Evolutionary conservation across 2,888 invertebrate genomes (phyloP), one percentile per base, ranked within the genome.

Genomic region (Silvanus unidentatus): DNA sequence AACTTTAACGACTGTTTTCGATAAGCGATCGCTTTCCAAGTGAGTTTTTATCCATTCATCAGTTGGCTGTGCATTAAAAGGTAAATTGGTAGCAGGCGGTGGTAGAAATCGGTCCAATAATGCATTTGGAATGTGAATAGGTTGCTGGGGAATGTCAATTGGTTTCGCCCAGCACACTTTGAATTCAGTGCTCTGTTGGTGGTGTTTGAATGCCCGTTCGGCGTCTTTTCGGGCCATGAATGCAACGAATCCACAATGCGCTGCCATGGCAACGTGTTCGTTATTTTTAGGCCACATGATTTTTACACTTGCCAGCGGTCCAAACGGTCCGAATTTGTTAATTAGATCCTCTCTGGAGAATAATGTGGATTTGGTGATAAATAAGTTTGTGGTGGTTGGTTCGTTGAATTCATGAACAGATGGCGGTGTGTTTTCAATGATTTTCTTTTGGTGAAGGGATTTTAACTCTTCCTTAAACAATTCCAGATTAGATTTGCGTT

Each of bases 251-350:
- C 98, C 99, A 70, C 97, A 97, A 74, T 97, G 95, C 43, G 93
- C 80, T 8, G 90, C 91, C 38, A 93, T 76, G 16, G 93, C 77
- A 11, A 87, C 85, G 70, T 89, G 87, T 69, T 97, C 96, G 69
- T 98, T 96, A 53, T 95, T 95, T 1, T 98, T 81, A 5, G 98
- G 98, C 95, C 97, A 98, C 94, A 99, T 96, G 52, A 99, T 96
- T 80, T 99, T 99, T 47, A 99, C 93, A 69, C 96, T 97, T 2
- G 98, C 99, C 50, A 99, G 75, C 1, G 99, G 97, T 0, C 99
- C 99, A 73, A 87, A 96, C 39, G 88, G 85, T 0, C 98, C 99
- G 74, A 99, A 99, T 47, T 95, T 81, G 73, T 96, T 89, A 86
- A 96, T 94, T 42, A 99, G 73, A 66, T 97, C 90, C 64, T 90